These are phyloP conservation scores for Thamnaconus septentrionalis DNA, from an alignment of 2,113 vertebrate species.

Conservation along the genomic window DNA sequence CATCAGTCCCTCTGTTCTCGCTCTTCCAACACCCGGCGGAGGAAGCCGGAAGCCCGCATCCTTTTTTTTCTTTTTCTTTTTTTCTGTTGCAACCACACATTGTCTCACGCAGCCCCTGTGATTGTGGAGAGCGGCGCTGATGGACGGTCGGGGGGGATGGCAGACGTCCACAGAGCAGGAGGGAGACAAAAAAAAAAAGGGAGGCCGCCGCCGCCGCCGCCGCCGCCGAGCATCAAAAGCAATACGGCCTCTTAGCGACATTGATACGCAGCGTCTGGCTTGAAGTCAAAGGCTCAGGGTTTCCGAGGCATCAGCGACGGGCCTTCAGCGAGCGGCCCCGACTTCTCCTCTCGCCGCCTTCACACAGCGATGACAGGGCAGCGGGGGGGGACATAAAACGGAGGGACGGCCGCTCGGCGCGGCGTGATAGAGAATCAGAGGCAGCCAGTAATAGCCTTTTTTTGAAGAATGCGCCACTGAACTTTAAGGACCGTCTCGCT, in stretches of 20 bases:
- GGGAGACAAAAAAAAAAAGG: conserved; percentile 51
- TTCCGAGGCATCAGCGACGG: conserved; percentile 69
- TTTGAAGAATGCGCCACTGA: conserved; percentile 79
- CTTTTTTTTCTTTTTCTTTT: no score
- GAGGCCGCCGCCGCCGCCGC: conserved; percentile 3
- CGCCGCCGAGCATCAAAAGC: conserved; percentile 67
- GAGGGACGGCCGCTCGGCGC: conserved; percentile 67
- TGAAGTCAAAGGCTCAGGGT: conserved; percentile 61
- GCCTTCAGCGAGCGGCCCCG: conserved; percentile 36
- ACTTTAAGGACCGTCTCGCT: conserved; percentile 79
- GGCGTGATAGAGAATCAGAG: conserved; percentile 75
- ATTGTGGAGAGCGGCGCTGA: conserved; percentile 42
- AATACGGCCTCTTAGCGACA: conserved; percentile 57
- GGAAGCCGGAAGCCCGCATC: no score
- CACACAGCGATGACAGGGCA: conserved; percentile 70
- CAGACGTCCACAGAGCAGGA: conserved; percentile 23
- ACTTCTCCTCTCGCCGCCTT: conserved; percentile 66
- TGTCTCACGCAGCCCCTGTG: conserved; percentile 44
- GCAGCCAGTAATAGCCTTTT: conserved; percentile 73
- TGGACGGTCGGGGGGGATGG: conserved; percentile 50
- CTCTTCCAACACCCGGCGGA: no score
- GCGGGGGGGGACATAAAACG: conserved; percentile 60
- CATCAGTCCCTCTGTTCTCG: no score
- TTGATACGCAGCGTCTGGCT: conserved; percentile 46
- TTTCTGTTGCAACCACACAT: conserved; percentile 44